A percentile compares a stretch with the other conserved stretches of the same genome.
phyloP scores from a whole-genome alignment of 2,113 vertebrate genomes.

The Sus scrofa region T2T-Sscrofa CM000812.6:226434001-226434500 shows the following conservation, averaged over 20 bases:
- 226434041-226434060: constrained; percentile 67
- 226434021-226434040: constrained; percentile 37
- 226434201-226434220: background rate
- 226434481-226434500: background rate
- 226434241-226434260: background rate
- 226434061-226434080: constrained; percentile 58
- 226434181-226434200: constrained; percentile 42
- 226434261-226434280: background rate
- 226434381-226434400: constrained; percentile 3
- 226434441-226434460: constrained; percentile 58
- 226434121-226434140: constrained; percentile 64
- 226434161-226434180: constrained; percentile 67
- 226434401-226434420: background rate
- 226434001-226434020: constrained; percentile 58
- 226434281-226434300: background rate
- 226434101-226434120: constrained; percentile 33
- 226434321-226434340: background rate
- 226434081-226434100: constrained; percentile 14
- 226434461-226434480: background rate
- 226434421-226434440: constrained; percentile 6
- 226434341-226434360: background rate
- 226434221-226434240: constrained; percentile 33
- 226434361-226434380: background rate
- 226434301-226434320: background rate
- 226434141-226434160: constrained; percentile 53